These are phyloP conservation scores for Palythoa caribaeorum DNA, from an alignment of 92 coral and sea anemone genomes.

Conservation along the genomic window DNA sequence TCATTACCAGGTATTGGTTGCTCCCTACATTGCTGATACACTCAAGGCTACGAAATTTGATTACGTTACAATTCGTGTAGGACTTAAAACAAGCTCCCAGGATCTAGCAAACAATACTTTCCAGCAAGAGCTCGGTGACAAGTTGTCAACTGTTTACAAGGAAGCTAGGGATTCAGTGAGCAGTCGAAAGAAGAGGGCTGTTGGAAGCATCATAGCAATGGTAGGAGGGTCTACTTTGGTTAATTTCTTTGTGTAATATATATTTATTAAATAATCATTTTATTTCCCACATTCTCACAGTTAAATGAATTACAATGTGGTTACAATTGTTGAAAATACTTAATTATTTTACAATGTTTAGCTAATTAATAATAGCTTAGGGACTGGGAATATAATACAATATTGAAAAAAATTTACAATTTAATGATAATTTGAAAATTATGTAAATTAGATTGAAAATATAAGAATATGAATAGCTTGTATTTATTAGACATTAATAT, in stretches of 20 bases:
- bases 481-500: no score
- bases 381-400: no score
- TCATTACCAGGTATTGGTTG: slow-evolving; percentile 71
- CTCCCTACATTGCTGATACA: slow-evolving; percentile 77
- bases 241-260: neutral
- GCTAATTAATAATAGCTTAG: no score
- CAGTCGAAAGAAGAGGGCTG: slow-evolving; percentile 79
- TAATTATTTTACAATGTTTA: no score
- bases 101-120: slow-evolving; percentile 60
- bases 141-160: slow-evolving; percentile 75
- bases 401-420: no score
- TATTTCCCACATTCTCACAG: no score
- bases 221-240: slow-evolving; percentile 46
- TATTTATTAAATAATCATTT: no score
- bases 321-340: no score
- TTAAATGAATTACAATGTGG: no score
- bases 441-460: no score
- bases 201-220: slow-evolving; percentile 89
- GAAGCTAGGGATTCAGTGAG: slow-evolving; percentile 64
- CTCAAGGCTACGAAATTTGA: slow-evolving; percentile 66
- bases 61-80: slow-evolving; percentile 63
- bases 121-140: slow-evolving; percentile 64
- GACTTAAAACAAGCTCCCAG: slow-evolving; percentile 44
- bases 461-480: no score
- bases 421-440: no score